Base-by-base conservation (phyloP, 64 coral and sea anemone species). In the Montipora cactus region DNA sequence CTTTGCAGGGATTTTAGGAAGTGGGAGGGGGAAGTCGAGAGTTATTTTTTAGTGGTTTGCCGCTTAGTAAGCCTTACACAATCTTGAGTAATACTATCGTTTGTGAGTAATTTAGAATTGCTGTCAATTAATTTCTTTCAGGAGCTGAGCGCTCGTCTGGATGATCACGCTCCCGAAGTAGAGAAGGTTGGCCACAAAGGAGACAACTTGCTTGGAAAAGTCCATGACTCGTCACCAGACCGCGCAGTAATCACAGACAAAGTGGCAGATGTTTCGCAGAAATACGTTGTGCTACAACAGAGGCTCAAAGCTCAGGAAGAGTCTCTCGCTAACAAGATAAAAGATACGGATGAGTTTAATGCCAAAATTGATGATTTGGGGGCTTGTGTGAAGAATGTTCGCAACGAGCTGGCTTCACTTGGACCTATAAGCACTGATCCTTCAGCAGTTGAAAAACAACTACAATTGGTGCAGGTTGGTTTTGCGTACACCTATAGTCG, bases 361-460 rank as follows among this genome's bases (percentile, higher is more conserved):
- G 93, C 94, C 71, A 97, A 95, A 69, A 79, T 97, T 47, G 76
- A 92, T 10, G 92, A 97, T 44, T 76, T 97, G n/a, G 93, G 92
- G 59, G 57, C 47, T 14, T 97, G 89, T 77, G 71, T 97, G 15
- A 76, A 88, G 14, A 78, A 71, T 1, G 81, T 89, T 8, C 90
- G 88, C 48, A 83, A 97, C 12, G 80, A 95, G 49, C 59, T 97
- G 15, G 93, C 96, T 8, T 68, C 57, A 45, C 82, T 67, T 14
- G 93, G 89, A 59, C 93, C 92, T 2, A 77, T 97, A 10, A 84
- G 96, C 47, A 94, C 93, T 7, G 93, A 97, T 50, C 96, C 96
- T 76, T 77, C 76, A 62, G 83, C 85, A 16, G 89, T 97, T 2
- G 67, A 94, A 64, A 94, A 92, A 68, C 96, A 97, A 28, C 85